phyloP scores from a whole-genome alignment of 1,140 invertebrate species.

The Andrena cerasifolii region DNA sequence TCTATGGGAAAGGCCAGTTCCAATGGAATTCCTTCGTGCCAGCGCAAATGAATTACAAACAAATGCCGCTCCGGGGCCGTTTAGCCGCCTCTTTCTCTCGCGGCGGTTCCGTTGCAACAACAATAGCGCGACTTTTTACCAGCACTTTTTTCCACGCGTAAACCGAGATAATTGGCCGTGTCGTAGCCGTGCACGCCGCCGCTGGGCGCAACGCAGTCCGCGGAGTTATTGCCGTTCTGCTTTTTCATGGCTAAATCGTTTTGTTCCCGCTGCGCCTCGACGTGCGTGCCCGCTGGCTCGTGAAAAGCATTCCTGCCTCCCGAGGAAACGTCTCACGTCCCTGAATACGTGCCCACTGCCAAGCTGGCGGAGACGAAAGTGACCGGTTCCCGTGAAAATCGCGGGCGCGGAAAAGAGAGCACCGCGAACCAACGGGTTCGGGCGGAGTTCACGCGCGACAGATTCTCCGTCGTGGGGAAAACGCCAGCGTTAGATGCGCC shows the following conservation, averaged over 20 bases:
- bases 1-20: too few species aligned
- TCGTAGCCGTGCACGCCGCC: constrained; percentile 12
- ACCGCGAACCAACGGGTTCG: neutral
- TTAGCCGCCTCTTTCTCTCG: neutral
- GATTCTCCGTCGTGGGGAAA: constrained; percentile 25
- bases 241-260: constrained; percentile 31
- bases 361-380: constrained; percentile 23
- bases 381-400: constrained; percentile 20
- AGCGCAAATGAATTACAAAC: constrained; percentile 5
- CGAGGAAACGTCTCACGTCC: constrained; percentile 32
- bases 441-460: neutral
- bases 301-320: constrained; percentile 7
- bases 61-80: neutral
- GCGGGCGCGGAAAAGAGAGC: too few species aligned
- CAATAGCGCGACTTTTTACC: constrained; percentile 33
- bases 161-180: constrained; percentile 42
- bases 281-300: neutral
- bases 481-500: constrained; percentile 33
- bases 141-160: constrained; percentile 12
- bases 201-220: neutral
- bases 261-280: neutral
- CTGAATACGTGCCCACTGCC: constrained; percentile 21
- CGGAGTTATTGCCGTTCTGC: constrained; percentile 8
- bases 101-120: neutral
- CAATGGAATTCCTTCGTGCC: neutral